phyloP scores from a whole-genome alignment of 1,140 invertebrate genomes.

The Papilio machaon region DNA sequence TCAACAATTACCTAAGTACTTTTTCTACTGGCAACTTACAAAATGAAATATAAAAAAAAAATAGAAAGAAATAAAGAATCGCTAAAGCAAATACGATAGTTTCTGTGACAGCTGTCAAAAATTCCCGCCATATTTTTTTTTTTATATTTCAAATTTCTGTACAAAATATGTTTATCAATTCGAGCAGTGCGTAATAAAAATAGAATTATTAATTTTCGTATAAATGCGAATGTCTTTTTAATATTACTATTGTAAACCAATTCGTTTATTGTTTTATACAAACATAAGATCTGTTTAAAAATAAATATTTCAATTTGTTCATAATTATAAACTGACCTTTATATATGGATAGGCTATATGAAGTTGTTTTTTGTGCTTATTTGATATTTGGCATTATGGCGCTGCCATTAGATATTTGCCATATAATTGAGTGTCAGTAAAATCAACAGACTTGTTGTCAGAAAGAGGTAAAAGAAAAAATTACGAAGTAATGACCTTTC shows the following conservation, averaged over 20 bases:
- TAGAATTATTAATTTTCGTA: neutral
- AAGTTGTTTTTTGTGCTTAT: too few species aligned
- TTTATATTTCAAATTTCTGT: neutral
- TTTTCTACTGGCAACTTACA: neutral
- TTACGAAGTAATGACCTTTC: too few species aligned
- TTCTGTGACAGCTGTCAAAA: neutral
- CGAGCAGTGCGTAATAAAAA: conserved; percentile 2
- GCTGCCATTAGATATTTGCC: too few species aligned
- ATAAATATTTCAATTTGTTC: neutral
- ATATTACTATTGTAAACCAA: neutral
- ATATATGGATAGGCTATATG: neutral
- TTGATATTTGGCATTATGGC: too few species aligned
- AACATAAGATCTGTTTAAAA: neutral
- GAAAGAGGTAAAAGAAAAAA: too few species aligned
- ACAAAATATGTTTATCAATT: neutral
- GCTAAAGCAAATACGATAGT: neutral
- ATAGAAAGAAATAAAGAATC: neutral
- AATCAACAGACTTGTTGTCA: too few species aligned
- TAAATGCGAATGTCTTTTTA: too few species aligned
- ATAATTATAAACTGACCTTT: neutral
- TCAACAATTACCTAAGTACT: conserved; percentile 22
- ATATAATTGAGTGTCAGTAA: too few species aligned
- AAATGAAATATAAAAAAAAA: neutral
- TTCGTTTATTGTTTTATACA: neutral
- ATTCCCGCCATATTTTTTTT: neutral